Evolutionary conservation across 1,140 invertebrate genomes (phyloP).

Genomic region (Aphis craccivora): DNA sequence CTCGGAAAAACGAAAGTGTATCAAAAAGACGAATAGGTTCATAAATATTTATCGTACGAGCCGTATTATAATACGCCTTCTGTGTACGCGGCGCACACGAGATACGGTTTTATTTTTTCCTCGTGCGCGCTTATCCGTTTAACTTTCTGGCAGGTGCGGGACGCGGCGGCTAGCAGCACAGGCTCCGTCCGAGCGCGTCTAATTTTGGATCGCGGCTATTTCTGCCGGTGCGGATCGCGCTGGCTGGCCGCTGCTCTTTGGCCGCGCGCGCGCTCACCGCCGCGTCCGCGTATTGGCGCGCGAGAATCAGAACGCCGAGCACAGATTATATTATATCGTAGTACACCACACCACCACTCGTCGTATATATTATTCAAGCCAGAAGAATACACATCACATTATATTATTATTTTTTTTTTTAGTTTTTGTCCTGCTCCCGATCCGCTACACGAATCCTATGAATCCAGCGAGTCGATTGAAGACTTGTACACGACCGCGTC

Average conservation of each 20-base stretch:
- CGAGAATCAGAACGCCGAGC: not conserved
- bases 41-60: not conserved
- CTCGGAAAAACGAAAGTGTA: not conserved
- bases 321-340: not conserved
- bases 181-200: constrained; percentile 31
- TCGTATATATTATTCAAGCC: not conserved
- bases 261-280: not conserved
- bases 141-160: constrained; percentile 11
- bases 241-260: not conserved
- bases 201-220: constrained; percentile 54
- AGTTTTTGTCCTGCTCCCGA: not conserved
- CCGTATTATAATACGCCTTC: not conserved
- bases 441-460: not conserved
- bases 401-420: not conserved
- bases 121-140: not conserved
- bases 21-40: not conserved
- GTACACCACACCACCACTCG: not conserved
- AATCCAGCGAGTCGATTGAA: not conserved
- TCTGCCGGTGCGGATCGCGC: constrained; percentile 23
- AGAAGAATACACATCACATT: not conserved
- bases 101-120: not conserved
- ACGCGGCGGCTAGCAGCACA: not conserved
- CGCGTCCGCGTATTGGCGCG: not conserved
- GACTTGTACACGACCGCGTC: not conserved
- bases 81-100: not conserved